Percentiles rank a stretch among this genome's conserved stretches.
Evolutionary conservation across 2,797 vertebrate species (phyloP).

Genomic region (Helarctos malayanus): DNA sequence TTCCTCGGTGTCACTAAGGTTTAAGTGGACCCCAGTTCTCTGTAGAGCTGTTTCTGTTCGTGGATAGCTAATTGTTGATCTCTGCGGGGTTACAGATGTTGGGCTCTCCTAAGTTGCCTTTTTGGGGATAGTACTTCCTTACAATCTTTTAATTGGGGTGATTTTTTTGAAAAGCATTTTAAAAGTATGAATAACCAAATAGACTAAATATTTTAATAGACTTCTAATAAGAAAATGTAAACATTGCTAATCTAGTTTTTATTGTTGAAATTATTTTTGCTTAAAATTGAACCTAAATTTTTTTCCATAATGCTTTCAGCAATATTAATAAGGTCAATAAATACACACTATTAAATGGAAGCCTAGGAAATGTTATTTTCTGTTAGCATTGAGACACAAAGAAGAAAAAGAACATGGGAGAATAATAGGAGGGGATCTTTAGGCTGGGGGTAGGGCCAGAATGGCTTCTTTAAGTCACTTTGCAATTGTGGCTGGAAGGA

Average conservation of each 20-base stretch:
- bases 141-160: background rate
- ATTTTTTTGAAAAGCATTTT: background rate
- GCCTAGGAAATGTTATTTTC: background rate
- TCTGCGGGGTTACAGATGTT: background rate
- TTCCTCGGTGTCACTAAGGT: background rate
- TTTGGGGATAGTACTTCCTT: background rate
- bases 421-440: background rate
- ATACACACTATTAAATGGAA: background rate
- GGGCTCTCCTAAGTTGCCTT: background rate
- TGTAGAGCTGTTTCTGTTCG: background rate
- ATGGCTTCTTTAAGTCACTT: background rate
- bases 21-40: background rate
- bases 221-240: background rate
- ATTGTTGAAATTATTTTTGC: background rate
- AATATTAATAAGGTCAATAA: background rate
- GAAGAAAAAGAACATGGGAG: background rate
- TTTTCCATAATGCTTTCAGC: background rate
- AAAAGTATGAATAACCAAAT: background rate
- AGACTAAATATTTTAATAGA: background rate
- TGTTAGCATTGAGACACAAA: background rate
- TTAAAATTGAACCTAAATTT: background rate
- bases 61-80: background rate
- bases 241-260: background rate
- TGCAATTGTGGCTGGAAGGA: background rate
- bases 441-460: background rate